Conservation (phyloP, 2,888 invertebrate species). For the Campaea margaritaria region DNA sequence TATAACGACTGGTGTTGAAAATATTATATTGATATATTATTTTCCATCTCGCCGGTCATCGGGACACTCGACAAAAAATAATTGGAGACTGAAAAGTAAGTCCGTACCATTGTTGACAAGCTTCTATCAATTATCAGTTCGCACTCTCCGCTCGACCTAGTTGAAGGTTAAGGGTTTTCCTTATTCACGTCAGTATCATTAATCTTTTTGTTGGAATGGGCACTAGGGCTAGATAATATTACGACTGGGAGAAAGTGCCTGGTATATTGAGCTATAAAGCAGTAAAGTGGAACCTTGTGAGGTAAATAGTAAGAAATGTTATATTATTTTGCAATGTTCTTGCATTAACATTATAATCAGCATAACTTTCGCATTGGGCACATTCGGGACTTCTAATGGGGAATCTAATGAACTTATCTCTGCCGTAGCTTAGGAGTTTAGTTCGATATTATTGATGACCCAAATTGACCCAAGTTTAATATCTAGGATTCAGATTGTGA, state of each 20-base stretch:
- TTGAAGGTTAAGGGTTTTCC: constrained; percentile 36
- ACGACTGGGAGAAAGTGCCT: constrained; percentile 12
- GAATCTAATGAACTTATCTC: too few relatives aligned
- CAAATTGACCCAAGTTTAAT: too few relatives aligned
- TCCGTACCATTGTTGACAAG: constrained; percentile 25
- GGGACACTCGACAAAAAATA: neutral
- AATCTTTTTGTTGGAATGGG: constrained; percentile 41
- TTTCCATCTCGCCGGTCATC: neutral
- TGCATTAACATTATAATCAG: too few relatives aligned
- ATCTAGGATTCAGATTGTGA: too few relatives aligned
- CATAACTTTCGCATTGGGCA: neutral
- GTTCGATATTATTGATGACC: too few relatives aligned
- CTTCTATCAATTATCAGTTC: constrained; percentile 39
- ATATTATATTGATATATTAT: neutral
- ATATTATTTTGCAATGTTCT: neutral
- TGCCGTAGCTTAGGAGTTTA: too few relatives aligned
- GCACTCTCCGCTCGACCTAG: constrained; percentile 33
- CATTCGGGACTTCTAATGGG: neutral
- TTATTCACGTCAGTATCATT: constrained; percentile 39
- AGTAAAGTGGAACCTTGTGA: constrained; percentile 5
- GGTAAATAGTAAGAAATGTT: neutral
- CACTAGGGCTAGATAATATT: constrained; percentile 32
- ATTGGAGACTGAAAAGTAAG: neutral
- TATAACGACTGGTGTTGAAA: neutral
- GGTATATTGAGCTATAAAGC: constrained; percentile 19